Conservation (phyloP, 2,888 invertebrate species). For the Argynnis bischoffii region DNA sequence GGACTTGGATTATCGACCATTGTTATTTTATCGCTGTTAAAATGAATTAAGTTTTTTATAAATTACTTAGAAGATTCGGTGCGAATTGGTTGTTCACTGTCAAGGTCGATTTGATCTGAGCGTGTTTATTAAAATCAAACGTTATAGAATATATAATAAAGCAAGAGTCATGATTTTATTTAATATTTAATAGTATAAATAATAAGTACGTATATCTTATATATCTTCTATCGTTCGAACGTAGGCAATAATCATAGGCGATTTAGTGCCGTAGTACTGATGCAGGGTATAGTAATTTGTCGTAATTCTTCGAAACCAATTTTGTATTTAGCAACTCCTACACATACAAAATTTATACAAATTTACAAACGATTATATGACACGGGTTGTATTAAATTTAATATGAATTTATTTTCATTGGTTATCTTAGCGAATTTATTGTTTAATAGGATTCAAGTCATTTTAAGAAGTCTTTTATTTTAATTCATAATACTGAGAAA, state of each 20-base stretch:
- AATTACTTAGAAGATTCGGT: conserved; percentile 30
- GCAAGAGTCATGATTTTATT: too few relatives aligned
- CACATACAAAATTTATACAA: conserved; percentile 60
- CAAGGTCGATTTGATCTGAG: conserved; percentile 30
- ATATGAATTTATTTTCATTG: conserved; percentile 1
- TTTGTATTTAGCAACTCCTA: conserved; percentile 72
- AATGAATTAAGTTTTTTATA: conserved; percentile 29
- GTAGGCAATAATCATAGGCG: neutral
- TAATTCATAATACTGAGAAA: too few relatives aligned
- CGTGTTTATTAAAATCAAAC: conserved; percentile 4
- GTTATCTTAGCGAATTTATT: too few relatives aligned
- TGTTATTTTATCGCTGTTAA: conserved; percentile 32
- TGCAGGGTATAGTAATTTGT: conserved; percentile 43
- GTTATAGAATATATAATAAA: too few relatives aligned
- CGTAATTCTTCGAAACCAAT: conserved; percentile 70
- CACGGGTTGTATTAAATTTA: conserved; percentile 5
- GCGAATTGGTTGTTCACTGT: conserved; percentile 28
- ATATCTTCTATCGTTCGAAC: conserved; percentile 7
- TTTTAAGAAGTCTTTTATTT: neutral
- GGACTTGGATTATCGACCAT: too few relatives aligned
- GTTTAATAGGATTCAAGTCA: too few relatives aligned
- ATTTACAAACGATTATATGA: conserved; percentile 59
- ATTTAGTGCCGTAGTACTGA: neutral
- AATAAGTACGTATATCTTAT: too few relatives aligned
- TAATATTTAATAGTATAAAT: neutral